A percentile compares a stretch with the other conserved stretches of the same genome.
phyloP scores from a whole-genome alignment of 2,797 vertebrate genomes.

The Manis pentadactyla region DNA sequence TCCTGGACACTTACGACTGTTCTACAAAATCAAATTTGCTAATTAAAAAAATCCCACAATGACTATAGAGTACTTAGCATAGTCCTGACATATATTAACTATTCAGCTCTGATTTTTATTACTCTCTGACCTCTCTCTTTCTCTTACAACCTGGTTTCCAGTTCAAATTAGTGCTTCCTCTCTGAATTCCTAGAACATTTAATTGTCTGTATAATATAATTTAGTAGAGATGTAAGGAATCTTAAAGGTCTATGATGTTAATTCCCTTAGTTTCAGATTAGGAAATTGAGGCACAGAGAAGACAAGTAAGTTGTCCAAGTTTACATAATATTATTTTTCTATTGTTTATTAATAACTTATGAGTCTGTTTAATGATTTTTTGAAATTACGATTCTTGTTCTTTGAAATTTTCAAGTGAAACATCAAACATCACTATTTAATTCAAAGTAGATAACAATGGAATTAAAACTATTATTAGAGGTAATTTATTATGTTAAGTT shows the following conservation, averaged over 20 bases:
- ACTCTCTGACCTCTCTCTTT: not conserved
- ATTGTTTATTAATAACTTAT: not conserved
- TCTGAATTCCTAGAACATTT: not conserved
- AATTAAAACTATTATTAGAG: constrained; percentile 20
- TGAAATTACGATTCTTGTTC: not conserved
- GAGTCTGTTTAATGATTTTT: not conserved
- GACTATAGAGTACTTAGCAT: not conserved
- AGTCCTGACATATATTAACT: not conserved
- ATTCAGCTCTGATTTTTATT: not conserved
- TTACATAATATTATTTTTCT: not conserved
- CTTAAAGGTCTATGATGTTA: not conserved
- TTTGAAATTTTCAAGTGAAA: constrained; percentile 49
- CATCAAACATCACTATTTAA: constrained; percentile 5
- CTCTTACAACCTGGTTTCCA: not conserved
- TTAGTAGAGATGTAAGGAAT: not conserved
- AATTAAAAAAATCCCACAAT: not conserved
- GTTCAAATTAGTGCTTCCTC: not conserved
- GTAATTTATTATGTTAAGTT: not conserved
- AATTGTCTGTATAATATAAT: not conserved
- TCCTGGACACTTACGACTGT: not conserved
- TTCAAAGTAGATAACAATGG: not conserved
- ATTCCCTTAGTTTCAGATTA: not conserved
- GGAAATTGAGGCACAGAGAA: not conserved
- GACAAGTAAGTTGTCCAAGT: not conserved
- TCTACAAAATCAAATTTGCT: not conserved